Evolutionary conservation across 2,888 invertebrate species (phyloP).

Genomic region (Parnassius glacialis): DNA sequence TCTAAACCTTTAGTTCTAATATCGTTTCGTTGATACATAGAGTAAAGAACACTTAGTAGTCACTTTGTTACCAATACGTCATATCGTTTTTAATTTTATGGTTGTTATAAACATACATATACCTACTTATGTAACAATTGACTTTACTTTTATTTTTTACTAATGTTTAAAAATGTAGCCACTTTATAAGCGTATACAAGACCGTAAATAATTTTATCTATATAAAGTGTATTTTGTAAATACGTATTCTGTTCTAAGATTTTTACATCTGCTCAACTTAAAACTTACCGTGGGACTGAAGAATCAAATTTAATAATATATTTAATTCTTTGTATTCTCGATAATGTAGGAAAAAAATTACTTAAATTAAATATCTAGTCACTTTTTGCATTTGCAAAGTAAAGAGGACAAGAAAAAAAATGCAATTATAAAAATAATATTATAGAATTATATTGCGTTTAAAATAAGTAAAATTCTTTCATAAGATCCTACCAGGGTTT

Average conservation of each 20-base stretch:
- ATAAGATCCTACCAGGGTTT: conserved; percentile 35
- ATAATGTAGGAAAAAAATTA: conserved; percentile 35
- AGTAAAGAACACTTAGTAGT: conserved; percentile 50
- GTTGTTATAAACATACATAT: conserved; percentile 47
- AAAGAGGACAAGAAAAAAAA: conserved; percentile 34
- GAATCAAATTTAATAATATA: conserved; percentile 37
- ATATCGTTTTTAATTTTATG: conserved; percentile 48
- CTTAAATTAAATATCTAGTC: conserved; percentile 48
- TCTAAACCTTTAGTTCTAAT: conserved; percentile 61
- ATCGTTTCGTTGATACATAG: conserved; percentile 65
- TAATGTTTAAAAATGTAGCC: conserved; percentile 52
- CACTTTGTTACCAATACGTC: conserved; percentile 50
- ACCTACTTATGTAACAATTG: conserved; percentile 30
- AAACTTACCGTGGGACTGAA: conserved; percentile 71
- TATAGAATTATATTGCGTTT: conserved; percentile 27
- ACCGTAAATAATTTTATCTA: conserved; percentile 61
- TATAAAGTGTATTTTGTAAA: conserved; percentile 71
- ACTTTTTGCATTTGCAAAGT: conserved; percentile 43
- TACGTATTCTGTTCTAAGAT: conserved; percentile 75
- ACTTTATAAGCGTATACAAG: conserved; percentile 68
- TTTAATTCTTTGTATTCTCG: conserved; percentile 40
- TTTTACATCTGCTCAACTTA: conserved; percentile 78
- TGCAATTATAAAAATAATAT: conserved; percentile 26
- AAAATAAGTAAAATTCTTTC: conserved; percentile 33
- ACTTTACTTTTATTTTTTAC: conserved; percentile 48